phyloP scores from a whole-genome alignment of 2,888 invertebrate genomes.

The Trichopoda pennipes region DNA sequence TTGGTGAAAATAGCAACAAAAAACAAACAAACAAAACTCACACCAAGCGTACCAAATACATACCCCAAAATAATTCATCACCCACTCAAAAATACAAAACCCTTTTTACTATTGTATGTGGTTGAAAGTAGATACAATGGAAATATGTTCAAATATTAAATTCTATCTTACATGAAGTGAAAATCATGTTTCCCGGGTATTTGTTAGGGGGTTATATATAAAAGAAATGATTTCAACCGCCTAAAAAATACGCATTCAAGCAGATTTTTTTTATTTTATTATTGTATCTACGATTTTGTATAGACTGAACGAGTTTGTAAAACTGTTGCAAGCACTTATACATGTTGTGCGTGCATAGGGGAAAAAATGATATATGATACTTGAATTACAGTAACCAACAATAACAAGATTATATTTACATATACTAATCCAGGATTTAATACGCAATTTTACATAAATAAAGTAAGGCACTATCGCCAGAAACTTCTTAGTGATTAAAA shows the following conservation, averaged over 20 bases:
- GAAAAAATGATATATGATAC: slow-evolving; percentile 53
- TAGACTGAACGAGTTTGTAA: background rate
- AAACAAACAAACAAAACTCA: slow-evolving; percentile 18
- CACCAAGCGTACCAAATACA: background rate
- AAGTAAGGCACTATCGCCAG: no score
- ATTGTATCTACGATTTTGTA: slow-evolving; percentile 26
- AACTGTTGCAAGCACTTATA: no score
- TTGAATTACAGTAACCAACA: slow-evolving; percentile 40
- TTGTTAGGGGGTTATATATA: background rate
- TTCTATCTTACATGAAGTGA: slow-evolving; percentile 20
- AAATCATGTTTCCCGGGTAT: slow-evolving; percentile 37
- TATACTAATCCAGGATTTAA: slow-evolving; percentile 1
- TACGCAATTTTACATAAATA: background rate
- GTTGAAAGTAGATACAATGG: slow-evolving; percentile 39
- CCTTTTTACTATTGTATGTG: slow-evolving; percentile 21
- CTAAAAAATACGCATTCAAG: slow-evolving; percentile 38
- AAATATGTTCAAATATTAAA: slow-evolving; percentile 9
- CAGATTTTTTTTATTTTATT: no score
- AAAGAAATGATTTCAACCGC: slow-evolving; percentile 27
- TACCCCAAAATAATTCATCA: slow-evolving; percentile 51
- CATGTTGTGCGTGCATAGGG: slow-evolving; percentile 22
- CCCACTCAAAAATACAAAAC: slow-evolving; percentile 42
- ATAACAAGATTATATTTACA: slow-evolving; percentile 22
- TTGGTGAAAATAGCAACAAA: slow-evolving; percentile 30
- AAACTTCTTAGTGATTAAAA: no score